Evolutionary conservation across 2,888 invertebrate genomes (phyloP), one percentile per base, ranked within the genome.

Genomic region (Neoscelio sp.): DNA sequence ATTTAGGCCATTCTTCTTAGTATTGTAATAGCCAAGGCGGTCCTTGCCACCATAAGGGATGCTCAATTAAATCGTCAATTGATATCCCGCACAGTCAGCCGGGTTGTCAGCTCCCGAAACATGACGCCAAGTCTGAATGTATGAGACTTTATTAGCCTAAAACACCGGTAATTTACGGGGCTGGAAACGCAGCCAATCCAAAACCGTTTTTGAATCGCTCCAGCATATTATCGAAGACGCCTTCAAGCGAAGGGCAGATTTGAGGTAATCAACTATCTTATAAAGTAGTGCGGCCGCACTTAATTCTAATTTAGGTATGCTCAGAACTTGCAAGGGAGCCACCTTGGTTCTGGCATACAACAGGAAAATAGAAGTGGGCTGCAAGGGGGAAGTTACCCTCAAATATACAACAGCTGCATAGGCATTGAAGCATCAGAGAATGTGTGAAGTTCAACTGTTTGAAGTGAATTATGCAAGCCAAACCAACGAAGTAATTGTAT

Each of bases 301-400:
- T 15, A 40, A 15, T 40, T 40, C 40, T 6, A 40, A 17, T 17
- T 40, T 40, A 1, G 81, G 80, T 4, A 80, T 54, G 2, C 70
- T 70, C n/a, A 65, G 18, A 6, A 17, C 15, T 23, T 81, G 74
- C 5, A 78, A 6, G 0, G 81, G 81, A 0, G 81, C 80, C 1
- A 81, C 75, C 28, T 50, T 73, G 0, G 62, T 58, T 30, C 75
- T 78, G 0, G 76, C 50, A 33, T 12, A n/a, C n/a, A n/a, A n/a
- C n/a, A n/a, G n/a, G n/a, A n/a, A n/a, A n/a, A n/a, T n/a, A n/a
- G n/a, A n/a, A n/a, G n/a, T n/a, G n/a, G n/a, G n/a, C n/a, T n/a
- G n/a, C n/a, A n/a, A n/a, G n/a, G n/a, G 38, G 2, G 20, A 23
- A n/a, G n/a, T 23, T 8, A 10, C 17, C 10, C 23, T 10, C 20